These are phyloP conservation scores for Columba janthina DNA, from an alignment of 2,113 vertebrate species.

Conservation along the genomic window DNA sequence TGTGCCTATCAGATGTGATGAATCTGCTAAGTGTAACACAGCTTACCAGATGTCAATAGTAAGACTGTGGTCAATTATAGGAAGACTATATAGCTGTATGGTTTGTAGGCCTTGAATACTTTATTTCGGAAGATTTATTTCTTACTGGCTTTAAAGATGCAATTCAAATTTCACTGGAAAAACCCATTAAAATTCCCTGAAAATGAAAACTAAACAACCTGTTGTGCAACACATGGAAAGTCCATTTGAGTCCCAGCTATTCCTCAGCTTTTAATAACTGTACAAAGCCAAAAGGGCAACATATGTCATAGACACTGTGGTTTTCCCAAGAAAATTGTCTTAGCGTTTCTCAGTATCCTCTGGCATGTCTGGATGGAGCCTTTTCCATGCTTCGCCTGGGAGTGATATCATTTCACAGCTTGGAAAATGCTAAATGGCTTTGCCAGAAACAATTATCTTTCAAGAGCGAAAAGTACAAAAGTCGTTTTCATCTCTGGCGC, in stretches of 20 bases:
- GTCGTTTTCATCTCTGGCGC: background rate
- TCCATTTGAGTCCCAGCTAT: background rate
- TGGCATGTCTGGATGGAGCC: background rate
- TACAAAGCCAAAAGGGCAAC: background rate
- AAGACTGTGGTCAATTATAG: background rate
- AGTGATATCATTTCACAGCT: background rate
- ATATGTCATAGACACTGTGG: background rate
- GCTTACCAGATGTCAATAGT: background rate
- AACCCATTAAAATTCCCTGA: background rate
- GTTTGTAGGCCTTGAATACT: background rate
- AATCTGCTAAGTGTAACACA: background rate
- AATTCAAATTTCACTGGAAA: background rate
- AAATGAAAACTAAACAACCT: background rate
- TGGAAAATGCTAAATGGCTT: background rate
- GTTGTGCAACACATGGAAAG: background rate
- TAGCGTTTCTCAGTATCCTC: background rate
- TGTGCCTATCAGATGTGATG: background rate
- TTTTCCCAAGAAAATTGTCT: background rate
- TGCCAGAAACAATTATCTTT: conserved; percentile 20
- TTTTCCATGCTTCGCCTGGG: background rate
- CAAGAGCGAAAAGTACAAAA: background rate
- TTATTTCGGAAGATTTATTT: background rate
- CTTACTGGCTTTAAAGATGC: background rate
- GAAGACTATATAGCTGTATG: background rate
- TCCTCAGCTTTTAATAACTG: background rate